Evolutionary conservation across 2,113 vertebrate genomes (phyloP).

Genomic region (Zapornia atra): DNA sequence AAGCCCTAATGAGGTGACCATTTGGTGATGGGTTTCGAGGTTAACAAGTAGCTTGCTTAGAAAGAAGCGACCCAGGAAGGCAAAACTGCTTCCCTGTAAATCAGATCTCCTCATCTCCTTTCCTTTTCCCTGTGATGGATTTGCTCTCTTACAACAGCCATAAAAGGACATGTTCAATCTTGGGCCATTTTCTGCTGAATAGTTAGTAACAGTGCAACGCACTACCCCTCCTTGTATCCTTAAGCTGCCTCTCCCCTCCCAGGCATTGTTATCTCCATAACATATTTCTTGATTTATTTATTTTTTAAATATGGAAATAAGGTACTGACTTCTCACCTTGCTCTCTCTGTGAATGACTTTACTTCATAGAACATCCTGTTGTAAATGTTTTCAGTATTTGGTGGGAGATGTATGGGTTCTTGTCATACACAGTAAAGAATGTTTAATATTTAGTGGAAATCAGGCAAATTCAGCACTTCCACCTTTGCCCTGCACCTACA

Average conservation of each 20-base stretch:
- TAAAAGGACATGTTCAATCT: slow-evolving; percentile 34
- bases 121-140: slow-evolving; percentile 6
- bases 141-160: not conserved
- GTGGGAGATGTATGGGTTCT: not conserved
- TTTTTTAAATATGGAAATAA: slow-evolving; percentile 8
- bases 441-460: not conserved
- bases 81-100: not conserved
- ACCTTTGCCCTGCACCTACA: not conserved
- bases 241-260: not conserved
- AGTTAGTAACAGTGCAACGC: not conserved
- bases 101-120: not conserved
- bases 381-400: not conserved
- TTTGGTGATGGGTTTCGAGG: slow-evolving; percentile 45
- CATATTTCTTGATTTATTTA: not conserved
- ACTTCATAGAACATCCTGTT: not conserved
- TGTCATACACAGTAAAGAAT: not conserved
- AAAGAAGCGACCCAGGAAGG: not conserved
- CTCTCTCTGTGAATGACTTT: slow-evolving; percentile 34
- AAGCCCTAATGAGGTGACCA: slow-evolving; percentile 71
- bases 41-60: not conserved
- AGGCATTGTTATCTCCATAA: slow-evolving; percentile 4
- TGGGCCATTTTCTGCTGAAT: not conserved
- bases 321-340: slow-evolving; percentile 39
- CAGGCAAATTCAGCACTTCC: not conserved
- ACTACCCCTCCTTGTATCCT: not conserved